Percentiles rank a stretch among this genome's conserved stretches.
Evolutionary conservation across 1,140 invertebrate genomes (phyloP).

Genomic region (Drosophila paulistorum): DNA sequence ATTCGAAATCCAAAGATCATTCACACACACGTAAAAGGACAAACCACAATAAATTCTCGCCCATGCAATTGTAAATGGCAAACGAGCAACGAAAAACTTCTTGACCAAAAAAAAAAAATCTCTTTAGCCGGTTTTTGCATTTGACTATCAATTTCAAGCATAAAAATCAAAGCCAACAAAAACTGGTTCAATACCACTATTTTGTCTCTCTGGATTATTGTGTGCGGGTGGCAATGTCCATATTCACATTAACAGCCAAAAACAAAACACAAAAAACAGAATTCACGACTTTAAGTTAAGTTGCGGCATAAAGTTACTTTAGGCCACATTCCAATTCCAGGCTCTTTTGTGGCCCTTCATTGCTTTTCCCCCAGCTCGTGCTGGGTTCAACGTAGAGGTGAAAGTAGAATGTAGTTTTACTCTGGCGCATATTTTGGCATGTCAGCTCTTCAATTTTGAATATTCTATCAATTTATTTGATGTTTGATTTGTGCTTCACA

Average conservation of each 20-base stretch:
- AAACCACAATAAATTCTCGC: constrained; percentile 24
- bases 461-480: constrained; percentile 74
- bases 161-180: constrained; percentile 32
- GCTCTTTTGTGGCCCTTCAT: constrained; percentile 13
- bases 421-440: constrained; percentile 12
- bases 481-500: constrained; percentile 70
- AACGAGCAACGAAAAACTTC: constrained; percentile 75
- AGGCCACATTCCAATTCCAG: constrained; percentile 37
- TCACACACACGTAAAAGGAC: constrained; percentile 45
- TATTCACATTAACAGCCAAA: constrained; percentile 13
- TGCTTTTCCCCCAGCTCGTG: constrained; percentile 53
- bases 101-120: constrained; percentile 58
- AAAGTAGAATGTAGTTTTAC: constrained; percentile 55
- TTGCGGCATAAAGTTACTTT: neutral
- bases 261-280: neutral
- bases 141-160: neutral
- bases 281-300: constrained; percentile 49
- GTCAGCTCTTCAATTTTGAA: constrained; percentile 36
- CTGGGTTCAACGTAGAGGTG: constrained; percentile 68
- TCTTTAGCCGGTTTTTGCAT: constrained; percentile 71
- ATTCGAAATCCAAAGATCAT: neutral
- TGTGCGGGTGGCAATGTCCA: constrained; percentile 65
- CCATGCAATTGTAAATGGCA: constrained; percentile 60
- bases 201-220: constrained; percentile 22
- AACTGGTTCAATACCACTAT: constrained; percentile 67